A percentile compares a stretch with the other conserved stretches of the same genome.
phyloP scores from a whole-genome alignment of 2,113 vertebrate genomes.

The Seriola aureovittata region DNA sequence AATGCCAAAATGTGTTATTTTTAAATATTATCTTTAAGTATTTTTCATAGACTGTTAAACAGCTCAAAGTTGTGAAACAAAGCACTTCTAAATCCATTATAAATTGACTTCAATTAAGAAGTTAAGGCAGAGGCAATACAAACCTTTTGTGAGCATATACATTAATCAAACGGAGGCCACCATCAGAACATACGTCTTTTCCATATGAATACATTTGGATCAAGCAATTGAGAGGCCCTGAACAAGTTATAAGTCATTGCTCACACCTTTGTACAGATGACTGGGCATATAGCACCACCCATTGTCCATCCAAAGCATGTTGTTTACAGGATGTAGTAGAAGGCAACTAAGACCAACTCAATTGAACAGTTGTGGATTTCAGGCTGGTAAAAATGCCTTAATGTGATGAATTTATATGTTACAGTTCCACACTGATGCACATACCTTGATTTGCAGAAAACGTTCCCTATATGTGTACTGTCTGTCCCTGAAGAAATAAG shows the following conservation, averaged over 20 bases:
- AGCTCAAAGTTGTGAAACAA: background rate
- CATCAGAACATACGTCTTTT: background rate
- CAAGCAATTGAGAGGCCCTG: too few species aligned
- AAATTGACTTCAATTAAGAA: background rate
- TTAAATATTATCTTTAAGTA: background rate
- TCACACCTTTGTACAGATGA: background rate
- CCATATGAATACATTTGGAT: background rate
- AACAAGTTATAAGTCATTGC: background rate
- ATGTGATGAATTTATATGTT: background rate
- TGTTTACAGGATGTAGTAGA: conserved; percentile 31
- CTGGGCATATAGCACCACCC: conserved; percentile 14
- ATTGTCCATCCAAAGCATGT: background rate
- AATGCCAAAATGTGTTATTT: background rate
- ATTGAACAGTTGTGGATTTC: background rate
- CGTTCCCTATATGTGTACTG: too few species aligned
- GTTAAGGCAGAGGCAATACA: background rate
- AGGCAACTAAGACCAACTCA: background rate
- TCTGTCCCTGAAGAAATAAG: too few species aligned
- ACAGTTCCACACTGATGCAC: too few species aligned
- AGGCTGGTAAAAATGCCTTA: background rate
- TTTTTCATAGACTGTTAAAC: background rate
- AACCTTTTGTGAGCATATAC: background rate
- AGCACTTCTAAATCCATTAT: background rate
- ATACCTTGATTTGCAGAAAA: too few species aligned
- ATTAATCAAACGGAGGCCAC: background rate